These are phyloP conservation scores for Passerculus sandwichensis DNA, from an alignment of 2,797 vertebrate species.

Conservation along the genomic window DNA sequence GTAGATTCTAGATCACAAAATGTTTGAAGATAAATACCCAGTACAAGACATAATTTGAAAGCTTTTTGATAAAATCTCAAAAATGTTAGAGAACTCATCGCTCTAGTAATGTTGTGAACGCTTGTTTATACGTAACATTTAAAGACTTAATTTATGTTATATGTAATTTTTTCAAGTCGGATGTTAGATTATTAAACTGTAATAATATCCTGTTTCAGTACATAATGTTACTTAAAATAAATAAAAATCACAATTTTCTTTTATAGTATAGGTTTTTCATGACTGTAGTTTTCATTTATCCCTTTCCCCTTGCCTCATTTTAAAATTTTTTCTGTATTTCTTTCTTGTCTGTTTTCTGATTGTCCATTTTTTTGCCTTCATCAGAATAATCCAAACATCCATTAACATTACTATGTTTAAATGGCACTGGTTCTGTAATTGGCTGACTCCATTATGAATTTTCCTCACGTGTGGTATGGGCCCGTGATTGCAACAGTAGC, in stretches of 20 bases:
- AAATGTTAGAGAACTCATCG: neutral
- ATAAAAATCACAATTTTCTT: neutral
- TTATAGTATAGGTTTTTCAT: neutral
- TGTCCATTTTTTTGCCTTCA: neutral
- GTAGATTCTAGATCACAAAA: neutral
- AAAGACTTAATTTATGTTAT: neutral
- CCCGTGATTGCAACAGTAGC: neutral
- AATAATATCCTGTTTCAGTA: neutral
- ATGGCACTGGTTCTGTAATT: neutral
- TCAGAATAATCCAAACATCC: neutral
- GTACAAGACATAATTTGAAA: neutral
- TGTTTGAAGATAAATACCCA: neutral
- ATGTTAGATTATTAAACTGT: neutral
- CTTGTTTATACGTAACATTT: neutral
- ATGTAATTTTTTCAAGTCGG: neutral
- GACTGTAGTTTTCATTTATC: neutral
- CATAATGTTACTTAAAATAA: neutral
- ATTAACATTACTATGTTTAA: neutral
- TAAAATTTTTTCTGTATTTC: neutral
- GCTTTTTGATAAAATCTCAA: neutral
- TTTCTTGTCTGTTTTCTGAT: neutral
- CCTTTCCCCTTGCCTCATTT: neutral
- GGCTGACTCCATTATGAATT: neutral
- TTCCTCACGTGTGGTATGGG: accelerated
- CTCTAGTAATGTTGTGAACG: neutral